Percentiles rank a stretch among this genome's conserved stretches.
Evolutionary conservation across 1,140 invertebrate genomes (phyloP).

Genomic region (Drosophila triauraria): DNA sequence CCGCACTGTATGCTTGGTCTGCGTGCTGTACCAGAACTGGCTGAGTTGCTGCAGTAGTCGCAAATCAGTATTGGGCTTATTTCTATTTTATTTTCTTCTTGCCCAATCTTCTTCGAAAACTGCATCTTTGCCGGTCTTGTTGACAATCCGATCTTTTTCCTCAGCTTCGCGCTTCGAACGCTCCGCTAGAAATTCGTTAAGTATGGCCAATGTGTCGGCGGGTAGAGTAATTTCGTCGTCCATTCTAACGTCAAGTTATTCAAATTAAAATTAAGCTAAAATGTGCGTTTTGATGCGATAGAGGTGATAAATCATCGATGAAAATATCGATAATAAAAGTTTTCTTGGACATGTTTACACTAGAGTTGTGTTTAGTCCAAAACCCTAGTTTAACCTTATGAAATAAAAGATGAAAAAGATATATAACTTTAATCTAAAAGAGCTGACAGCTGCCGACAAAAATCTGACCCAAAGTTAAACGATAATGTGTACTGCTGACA

Average conservation of each 20-base stretch:
- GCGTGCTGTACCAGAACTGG: slow-evolving; percentile 97
- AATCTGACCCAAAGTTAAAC: not conserved
- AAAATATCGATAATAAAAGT: not conserved
- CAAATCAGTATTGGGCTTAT: not conserved
- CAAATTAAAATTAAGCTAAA: slow-evolving; percentile 14
- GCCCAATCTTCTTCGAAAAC: slow-evolving; percentile 95
- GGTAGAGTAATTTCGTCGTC: slow-evolving; percentile 89
- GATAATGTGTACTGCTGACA: no score
- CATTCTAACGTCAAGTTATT: slow-evolving; percentile 30
- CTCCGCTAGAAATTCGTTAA: slow-evolving; percentile 94
- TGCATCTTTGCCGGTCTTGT: slow-evolving; percentile 86
- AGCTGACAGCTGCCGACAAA: no score
- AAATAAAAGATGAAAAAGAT: not conserved
- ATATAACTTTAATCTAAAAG: no score
- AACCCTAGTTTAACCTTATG: not conserved
- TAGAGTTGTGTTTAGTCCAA: not conserved
- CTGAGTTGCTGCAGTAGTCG: slow-evolving; percentile 94
- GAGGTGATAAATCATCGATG: not conserved
- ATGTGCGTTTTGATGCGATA: slow-evolving; percentile 28
- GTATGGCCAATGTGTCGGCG: slow-evolving; percentile 90
- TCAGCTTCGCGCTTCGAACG: slow-evolving; percentile 88
- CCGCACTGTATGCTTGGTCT: slow-evolving; percentile 90
- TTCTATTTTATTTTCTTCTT: no score
- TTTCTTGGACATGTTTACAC: not conserved
- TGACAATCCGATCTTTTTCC: slow-evolving; percentile 85